These are phyloP conservation scores for Callitettix versicolor DNA, from an alignment of 1,140 invertebrate genomes.

Conservation along the genomic window DNA sequence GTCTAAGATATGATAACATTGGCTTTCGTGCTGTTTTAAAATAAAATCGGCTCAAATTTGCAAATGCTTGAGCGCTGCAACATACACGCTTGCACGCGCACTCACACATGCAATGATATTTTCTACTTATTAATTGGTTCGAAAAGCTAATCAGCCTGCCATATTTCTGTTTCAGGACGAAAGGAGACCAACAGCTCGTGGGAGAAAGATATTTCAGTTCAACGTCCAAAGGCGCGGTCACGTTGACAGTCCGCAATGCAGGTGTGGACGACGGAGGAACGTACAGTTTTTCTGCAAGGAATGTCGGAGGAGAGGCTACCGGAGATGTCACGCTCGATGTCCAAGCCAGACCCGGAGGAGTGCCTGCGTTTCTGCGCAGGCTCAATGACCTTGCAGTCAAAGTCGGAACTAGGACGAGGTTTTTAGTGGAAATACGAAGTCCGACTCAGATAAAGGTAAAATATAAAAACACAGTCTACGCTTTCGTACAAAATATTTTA, in stretches of 20 bases:
- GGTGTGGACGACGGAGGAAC: constrained; percentile 40
- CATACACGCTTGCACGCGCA: too few species aligned
- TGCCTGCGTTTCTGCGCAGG: constrained; percentile 62
- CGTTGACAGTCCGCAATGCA: constrained; percentile 40
- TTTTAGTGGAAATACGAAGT: constrained; percentile 71
- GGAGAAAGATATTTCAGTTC: constrained; percentile 34
- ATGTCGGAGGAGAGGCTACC: constrained; percentile 34
- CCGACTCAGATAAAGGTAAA: constrained; percentile 62
- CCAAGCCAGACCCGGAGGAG: constrained; percentile 34
- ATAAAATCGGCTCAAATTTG: too few species aligned
- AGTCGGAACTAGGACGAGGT: constrained; percentile 70
- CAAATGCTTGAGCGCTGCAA: too few species aligned
- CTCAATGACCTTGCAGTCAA: constrained; percentile 72
- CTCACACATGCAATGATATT: too few species aligned
- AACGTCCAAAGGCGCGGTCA: constrained; percentile 37
- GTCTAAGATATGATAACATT: too few species aligned
- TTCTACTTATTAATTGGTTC: too few species aligned
- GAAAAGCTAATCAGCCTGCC: too few species aligned
- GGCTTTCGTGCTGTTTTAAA: too few species aligned
- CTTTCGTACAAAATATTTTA: too few species aligned
- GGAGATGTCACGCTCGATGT: constrained; percentile 33
- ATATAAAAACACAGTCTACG: too few species aligned
- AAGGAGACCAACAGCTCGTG: constrained; percentile 32
- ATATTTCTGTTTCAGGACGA: constrained; percentile 27
- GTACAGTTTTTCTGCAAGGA: constrained; percentile 45